Conservation (phyloP, 2,797 vertebrate genomes). For the Muscicapa comitata region DNA sequence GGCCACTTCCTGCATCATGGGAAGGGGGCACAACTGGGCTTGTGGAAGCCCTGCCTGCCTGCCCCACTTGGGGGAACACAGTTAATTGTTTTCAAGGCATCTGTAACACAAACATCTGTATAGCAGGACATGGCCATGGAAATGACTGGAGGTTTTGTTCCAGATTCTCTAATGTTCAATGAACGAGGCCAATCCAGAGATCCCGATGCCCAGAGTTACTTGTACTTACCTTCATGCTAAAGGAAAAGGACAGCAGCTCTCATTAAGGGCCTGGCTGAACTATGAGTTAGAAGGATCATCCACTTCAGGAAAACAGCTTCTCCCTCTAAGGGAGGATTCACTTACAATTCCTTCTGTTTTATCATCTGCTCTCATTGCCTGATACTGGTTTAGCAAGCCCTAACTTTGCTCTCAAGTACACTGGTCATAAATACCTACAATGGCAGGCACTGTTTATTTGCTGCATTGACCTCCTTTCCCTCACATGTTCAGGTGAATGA, state of each 20-base stretch:
- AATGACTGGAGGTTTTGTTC: background rate
- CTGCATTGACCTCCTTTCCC: background rate
- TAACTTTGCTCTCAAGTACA: rapidly evolving
- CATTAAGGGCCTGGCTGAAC: background rate
- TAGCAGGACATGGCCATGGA: rapidly evolving
- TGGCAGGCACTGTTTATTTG: rapidly evolving
- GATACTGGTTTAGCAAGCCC: background rate
- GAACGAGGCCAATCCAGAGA: background rate
- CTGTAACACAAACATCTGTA: background rate
- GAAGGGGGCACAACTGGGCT: background rate
- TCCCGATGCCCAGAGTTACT: background rate
- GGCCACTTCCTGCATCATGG: rapidly evolving
- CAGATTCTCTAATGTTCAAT: background rate
- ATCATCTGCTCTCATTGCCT: background rate
- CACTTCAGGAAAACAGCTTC: background rate
- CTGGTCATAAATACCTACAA: background rate
- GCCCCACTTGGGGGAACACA: background rate
- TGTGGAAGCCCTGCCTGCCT: background rate
- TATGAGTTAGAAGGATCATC: background rate
- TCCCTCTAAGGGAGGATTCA: background rate
- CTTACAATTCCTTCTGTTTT: background rate
- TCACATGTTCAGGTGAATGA: rapidly evolving
- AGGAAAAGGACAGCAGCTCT: background rate
- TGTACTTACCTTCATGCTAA: background rate
- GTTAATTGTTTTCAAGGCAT: background rate